Evolutionary conservation across 1,140 invertebrate species (phyloP).

Genomic region (Pygmarrhopalites habei): DNA sequence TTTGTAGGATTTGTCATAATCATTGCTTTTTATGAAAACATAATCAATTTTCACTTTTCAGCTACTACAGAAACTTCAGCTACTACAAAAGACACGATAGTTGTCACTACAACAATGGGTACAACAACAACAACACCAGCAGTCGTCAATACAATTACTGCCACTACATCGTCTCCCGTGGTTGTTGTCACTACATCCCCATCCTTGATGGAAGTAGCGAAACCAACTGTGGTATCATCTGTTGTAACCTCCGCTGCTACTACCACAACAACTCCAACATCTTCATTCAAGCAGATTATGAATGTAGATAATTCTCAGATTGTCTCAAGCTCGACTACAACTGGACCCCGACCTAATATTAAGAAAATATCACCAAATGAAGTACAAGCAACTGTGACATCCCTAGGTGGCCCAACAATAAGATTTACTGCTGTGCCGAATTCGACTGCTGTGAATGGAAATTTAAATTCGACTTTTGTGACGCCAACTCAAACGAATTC

Average conservation of each 20-base stretch:
- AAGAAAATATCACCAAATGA: slow-evolving; percentile 15
- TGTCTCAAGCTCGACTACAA: no score
- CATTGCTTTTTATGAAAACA: no score
- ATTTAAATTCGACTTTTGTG: not conserved
- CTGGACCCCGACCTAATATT: not conserved
- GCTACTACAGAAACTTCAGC: not conserved
- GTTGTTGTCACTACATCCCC: no score
- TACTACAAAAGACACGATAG: not conserved
- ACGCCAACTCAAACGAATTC: not conserved
- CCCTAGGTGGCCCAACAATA: slow-evolving; percentile 9
- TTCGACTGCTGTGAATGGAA: not conserved
- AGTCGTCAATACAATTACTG: no score
- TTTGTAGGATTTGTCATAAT: no score
- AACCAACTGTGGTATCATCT: not conserved
- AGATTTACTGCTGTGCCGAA: slow-evolving; percentile 18
- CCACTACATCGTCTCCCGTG: no score
- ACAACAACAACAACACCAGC: no score
- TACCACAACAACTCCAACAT: slow-evolving; percentile 1
- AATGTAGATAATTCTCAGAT: not conserved
- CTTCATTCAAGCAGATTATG: not conserved
- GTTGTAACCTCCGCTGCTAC: not conserved
- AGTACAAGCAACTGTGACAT: slow-evolving; percentile 9
- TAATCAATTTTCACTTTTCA: not conserved
- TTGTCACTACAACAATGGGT: not conserved
- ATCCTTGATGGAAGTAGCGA: no score